phyloP scores from a whole-genome alignment of 2,113 vertebrate species.

The Bathybates hornii region DNA sequence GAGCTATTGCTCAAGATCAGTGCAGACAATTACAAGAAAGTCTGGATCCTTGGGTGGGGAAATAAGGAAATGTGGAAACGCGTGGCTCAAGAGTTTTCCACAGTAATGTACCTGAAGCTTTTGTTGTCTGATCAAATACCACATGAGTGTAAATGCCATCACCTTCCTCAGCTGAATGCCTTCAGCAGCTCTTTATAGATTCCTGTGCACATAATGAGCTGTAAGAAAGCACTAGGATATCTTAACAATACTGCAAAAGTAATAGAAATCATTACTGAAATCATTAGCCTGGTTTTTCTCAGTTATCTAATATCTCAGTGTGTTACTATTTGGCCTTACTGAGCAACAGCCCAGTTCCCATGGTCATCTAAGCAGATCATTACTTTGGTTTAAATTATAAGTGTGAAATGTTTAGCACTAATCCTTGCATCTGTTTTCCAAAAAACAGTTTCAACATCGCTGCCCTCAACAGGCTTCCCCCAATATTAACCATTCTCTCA shows the following conservation, averaged over 20 bases:
- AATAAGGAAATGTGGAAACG: background rate
- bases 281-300: background rate
- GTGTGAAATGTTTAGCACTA: slow-evolving; percentile 57
- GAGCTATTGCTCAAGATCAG: background rate
- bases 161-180: background rate
- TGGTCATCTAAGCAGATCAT: slow-evolving; percentile 34
- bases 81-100: background rate
- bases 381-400: slow-evolving; percentile 28
- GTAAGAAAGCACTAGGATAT: background rate
- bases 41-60: background rate
- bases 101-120: background rate
- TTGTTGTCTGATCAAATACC: background rate
- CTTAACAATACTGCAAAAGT: background rate
- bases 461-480: background rate
- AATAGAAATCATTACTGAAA: background rate
- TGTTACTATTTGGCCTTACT: background rate
- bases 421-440: slow-evolving; percentile 76
- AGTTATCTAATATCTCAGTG: background rate
- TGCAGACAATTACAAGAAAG: background rate
- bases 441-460: slow-evolving; percentile 67
- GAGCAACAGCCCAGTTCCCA: background rate
- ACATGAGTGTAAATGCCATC: background rate
- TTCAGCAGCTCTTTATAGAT: slow-evolving; percentile 9
- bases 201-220: slow-evolving; percentile 6
- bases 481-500: slow-evolving; percentile 10